A percentile compares a stretch with the other conserved stretches of the same genome.
Conservation (phyloP, 2,888 invertebrate species). For the Xestia sexstrigata region DNA sequence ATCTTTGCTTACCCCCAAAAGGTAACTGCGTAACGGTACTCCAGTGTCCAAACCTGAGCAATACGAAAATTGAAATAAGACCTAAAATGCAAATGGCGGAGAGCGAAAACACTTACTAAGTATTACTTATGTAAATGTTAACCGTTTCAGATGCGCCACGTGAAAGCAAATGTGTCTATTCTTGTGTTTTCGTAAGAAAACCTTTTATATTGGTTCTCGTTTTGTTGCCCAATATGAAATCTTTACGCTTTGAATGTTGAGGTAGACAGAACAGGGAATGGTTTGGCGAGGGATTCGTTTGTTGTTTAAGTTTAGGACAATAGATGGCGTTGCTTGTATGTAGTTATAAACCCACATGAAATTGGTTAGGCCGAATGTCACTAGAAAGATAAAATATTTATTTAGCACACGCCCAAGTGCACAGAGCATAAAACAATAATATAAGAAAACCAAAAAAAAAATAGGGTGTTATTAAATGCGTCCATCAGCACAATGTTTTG, state of each 20-base stretch:
- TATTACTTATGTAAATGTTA: conserved; percentile 65
- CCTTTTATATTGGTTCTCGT: conserved; percentile 28
- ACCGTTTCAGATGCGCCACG: conserved; percentile 39
- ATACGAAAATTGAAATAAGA: conserved; percentile 43
- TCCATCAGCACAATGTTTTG: too few species aligned
- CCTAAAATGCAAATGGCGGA: conserved; percentile 58
- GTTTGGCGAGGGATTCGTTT: not conserved
- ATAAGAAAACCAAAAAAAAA: too few species aligned
- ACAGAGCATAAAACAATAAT: too few species aligned
- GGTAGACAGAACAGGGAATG: not conserved
- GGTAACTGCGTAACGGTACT: conserved; percentile 31
- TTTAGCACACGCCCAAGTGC: too few species aligned
- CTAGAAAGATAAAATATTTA: not conserved
- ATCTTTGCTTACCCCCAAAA: conserved; percentile 33
- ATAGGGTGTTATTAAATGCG: too few species aligned
- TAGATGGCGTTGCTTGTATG: conserved; percentile 41
- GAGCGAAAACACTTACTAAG: conserved; percentile 56
- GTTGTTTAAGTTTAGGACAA: not conserved
- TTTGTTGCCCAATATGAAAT: conserved; percentile 14
- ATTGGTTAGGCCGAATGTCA: not conserved
- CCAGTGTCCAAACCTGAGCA: conserved; percentile 20
- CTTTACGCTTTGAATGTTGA: not conserved
- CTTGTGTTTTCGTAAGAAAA: conserved; percentile 34
- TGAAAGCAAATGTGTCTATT: conserved; percentile 28
- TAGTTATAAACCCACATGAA: too few species aligned